Base-by-base conservation (phyloP, 2,113 vertebrate species). In the Aegotheles bennettii region DNA sequence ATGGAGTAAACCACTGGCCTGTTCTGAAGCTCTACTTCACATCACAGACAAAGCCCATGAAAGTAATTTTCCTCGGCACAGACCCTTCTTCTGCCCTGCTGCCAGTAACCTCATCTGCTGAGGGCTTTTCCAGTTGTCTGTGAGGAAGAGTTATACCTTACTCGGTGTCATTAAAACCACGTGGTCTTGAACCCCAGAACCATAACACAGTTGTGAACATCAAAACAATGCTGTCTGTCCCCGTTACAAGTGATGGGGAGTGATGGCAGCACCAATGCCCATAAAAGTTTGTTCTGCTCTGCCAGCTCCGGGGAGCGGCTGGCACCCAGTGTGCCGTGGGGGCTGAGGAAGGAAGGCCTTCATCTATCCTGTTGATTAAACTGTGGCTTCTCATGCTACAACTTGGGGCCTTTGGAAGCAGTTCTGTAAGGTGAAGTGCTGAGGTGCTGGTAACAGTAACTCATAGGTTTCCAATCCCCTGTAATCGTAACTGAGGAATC, bases 281-380 rank as follows among this genome's bases (percentile, higher is more conserved):
- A 84, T n/a, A 26, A 11, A 73, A 89, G 61, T 95, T 68, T 59
- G 56, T 40, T 31, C 2, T 9, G 47, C 56, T 74, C 38, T 54
- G 20, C n/a, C 47, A 16, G 59, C 68, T 61, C 31, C 0, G 12
- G 48, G 47, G 38, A 43, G 48, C 2, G 33, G 29, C 29, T 29
- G 60, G n/a, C 31, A 74, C 40, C 29, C 33, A 6, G 14, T 16
- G 6, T 0, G 2, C 70, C 2, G 2, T 2, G 47, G 38, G 36
- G 28, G 43, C 50, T 35, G 69, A 38, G 64, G 31, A 29, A 23
- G 33, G 31, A 35, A 20, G 45, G 13, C 5, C 0, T 20, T n/a
- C 53, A 7, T 42, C 31, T 8, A 14, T 75, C 63, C 61, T 26
- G 11, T n/a, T 14, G 54, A 6, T 70, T 35, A 9, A 42, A 70